Evolutionary conservation across 2,888 invertebrate genomes (phyloP), one percentile per base, ranked within the genome.

Genomic region (Tupiocoris notatus): DNA sequence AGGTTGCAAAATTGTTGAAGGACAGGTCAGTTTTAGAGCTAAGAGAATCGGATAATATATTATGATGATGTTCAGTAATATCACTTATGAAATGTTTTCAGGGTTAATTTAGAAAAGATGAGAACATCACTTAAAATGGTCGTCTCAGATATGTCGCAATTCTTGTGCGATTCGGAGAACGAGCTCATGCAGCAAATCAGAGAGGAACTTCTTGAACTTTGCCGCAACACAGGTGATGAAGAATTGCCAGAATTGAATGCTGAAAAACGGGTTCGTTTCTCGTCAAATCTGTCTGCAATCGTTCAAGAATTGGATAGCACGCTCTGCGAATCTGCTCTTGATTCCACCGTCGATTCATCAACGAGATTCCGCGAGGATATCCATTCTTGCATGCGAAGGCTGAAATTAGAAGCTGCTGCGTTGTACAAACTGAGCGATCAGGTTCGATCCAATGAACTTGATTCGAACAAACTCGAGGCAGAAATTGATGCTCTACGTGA

Each of bases 151-250:
- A 84, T 93, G 81, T 88, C 91, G 63, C 89, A 89, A 82, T 93
- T 92, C 84, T 91, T 92, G 82, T 88, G 88, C 6, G 86, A 88
- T 80, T 92, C 92, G 67, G 93, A 93, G 83, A 91, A 91, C 82
- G 93, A 93, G 83, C 85, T 93, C 57, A 93, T 92, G 84, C 89
- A 88, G 80, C 92, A 91, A 16, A 84, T 93, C 66, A 87, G 91
- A 0, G 89, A 89, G 67, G 89, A 89, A 81, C 85, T 91, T 61
- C 77, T 87, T 64, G 87, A 86, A 56, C 58, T 78, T 1, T 76
- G 76, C 39, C 9, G 23, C 1, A 77, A 77, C 2, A 57, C 57
- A 1, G 64, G 61, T 20, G 68, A 71, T 3, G 20, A 17, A 17
- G 59, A 18, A 39, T 59, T 64, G 7, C 17, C 62, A 68, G 63